phyloP scores from a whole-genome alignment of 2,797 vertebrate genomes.

The Fistularia tabacaria region DNA sequence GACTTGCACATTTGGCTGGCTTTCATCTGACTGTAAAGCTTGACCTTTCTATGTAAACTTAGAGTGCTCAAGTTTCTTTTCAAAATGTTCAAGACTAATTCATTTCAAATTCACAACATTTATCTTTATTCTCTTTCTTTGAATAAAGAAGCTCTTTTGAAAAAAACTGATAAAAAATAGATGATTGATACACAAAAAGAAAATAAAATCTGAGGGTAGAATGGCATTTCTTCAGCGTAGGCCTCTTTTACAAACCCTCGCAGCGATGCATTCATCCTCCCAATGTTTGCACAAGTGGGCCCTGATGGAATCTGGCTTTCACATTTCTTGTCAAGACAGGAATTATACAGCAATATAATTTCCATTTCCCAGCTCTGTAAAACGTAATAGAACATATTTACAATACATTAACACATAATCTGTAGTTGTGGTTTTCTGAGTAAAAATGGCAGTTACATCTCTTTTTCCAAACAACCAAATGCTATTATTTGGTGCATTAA shows the following conservation, averaged over 20 bases:
- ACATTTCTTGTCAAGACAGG: conserved; percentile 32
- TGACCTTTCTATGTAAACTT: conserved; percentile 10
- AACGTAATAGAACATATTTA: too few relatives aligned
- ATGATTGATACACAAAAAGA: too few relatives aligned
- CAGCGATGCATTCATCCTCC: conserved; percentile 33
- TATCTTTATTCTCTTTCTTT: too few relatives aligned
- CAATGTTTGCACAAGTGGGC: conserved; percentile 53
- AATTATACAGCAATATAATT: conserved; percentile 24
- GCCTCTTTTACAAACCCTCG: conserved; percentile 1
- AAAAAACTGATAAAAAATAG: neutral
- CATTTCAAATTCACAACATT: too few relatives aligned
- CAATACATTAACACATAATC: too few relatives aligned
- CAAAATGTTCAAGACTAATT: too few relatives aligned
- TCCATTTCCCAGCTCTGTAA: conserved; percentile 5
- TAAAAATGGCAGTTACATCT: too few relatives aligned
- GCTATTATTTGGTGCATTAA: too few relatives aligned
- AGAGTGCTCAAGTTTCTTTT: too few relatives aligned
- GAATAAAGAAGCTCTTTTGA: neutral
- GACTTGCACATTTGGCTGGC: conserved; percentile 5
- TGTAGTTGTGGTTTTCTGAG: too few relatives aligned
- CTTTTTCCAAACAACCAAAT: too few relatives aligned
- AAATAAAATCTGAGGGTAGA: conserved; percentile 2
- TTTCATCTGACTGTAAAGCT: conserved; percentile 1
- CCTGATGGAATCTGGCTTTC: conserved; percentile 52
- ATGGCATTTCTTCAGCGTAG: conserved; percentile 3